These are phyloP conservation scores for Zaprionus nigranus DNA, from an alignment of 1,140 invertebrate species.

Conservation along the genomic window DNA sequence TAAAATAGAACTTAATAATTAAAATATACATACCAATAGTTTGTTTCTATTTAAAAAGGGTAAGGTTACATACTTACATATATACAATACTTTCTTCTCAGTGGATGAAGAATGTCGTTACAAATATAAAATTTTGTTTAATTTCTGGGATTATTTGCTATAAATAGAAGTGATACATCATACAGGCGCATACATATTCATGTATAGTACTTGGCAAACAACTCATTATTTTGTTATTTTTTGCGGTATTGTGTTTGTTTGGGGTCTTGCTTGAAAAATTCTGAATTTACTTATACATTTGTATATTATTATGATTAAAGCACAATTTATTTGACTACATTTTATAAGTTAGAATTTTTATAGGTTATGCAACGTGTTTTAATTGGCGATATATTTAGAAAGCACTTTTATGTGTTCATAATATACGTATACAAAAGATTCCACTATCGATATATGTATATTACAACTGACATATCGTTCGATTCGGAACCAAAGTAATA, in stretches of 20 bases:
- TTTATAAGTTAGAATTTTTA: no score
- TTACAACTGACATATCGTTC: no score
- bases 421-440: no score
- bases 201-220: not conserved
- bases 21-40: slow-evolving; percentile 15
- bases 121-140: slow-evolving; percentile 1
- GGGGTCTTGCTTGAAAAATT: not conserved
- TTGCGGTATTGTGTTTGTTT: not conserved
- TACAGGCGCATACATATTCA: not conserved
- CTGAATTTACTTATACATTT: not conserved
- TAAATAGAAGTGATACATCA: slow-evolving; percentile 6
- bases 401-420: no score
- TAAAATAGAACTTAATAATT: slow-evolving; percentile 55
- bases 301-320: not conserved
- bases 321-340: no score
- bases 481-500: no score
- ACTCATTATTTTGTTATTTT: not conserved
- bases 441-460: no score
- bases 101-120: not conserved
- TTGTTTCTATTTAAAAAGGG: slow-evolving; percentile 22
- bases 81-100: not conserved
- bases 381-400: no score
- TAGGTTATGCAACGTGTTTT: no score
- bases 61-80: not conserved
- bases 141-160: not conserved